Evolutionary conservation across 2,113 vertebrate species (phyloP).

Genomic region (Nesoenas mayeri): DNA sequence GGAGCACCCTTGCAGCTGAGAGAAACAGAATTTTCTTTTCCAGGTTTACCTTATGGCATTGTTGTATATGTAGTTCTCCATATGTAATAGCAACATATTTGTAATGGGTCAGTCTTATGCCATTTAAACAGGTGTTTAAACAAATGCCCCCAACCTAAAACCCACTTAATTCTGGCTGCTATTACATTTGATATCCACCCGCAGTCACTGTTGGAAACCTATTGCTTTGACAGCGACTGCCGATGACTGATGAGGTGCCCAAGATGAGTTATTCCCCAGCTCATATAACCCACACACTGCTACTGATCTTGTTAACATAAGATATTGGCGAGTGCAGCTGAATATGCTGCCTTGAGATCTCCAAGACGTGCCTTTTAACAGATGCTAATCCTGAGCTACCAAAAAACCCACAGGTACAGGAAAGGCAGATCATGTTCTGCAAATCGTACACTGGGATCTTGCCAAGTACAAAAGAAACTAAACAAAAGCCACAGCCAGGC

Average conservation of each 20-base stretch:
- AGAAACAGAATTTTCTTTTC: neutral
- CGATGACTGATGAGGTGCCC: neutral
- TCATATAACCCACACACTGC: neutral
- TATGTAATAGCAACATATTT: neutral
- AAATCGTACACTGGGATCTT: neutral
- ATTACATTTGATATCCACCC: neutral
- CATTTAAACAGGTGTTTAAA: neutral
- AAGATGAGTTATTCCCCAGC: neutral
- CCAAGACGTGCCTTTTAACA: neutral
- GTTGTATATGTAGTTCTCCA: neutral
- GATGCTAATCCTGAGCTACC: neutral
- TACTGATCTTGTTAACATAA: neutral
- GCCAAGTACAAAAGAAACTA: slow-evolving; percentile 46
- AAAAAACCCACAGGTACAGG: neutral
- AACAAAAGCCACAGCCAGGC: slow-evolving; percentile 17
- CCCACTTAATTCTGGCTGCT: neutral
- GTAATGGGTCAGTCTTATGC: neutral
- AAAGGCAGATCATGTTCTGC: slow-evolving; percentile 34
- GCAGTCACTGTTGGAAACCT: neutral
- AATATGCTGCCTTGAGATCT: neutral
- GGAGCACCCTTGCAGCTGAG: neutral
- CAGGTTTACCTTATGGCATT: neutral
- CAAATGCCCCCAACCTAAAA: neutral
- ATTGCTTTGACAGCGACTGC: neutral
- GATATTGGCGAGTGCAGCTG: neutral